Base-by-base conservation (phyloP, 2,797 vertebrate species). In the Coranthus polyacanthus region DNA sequence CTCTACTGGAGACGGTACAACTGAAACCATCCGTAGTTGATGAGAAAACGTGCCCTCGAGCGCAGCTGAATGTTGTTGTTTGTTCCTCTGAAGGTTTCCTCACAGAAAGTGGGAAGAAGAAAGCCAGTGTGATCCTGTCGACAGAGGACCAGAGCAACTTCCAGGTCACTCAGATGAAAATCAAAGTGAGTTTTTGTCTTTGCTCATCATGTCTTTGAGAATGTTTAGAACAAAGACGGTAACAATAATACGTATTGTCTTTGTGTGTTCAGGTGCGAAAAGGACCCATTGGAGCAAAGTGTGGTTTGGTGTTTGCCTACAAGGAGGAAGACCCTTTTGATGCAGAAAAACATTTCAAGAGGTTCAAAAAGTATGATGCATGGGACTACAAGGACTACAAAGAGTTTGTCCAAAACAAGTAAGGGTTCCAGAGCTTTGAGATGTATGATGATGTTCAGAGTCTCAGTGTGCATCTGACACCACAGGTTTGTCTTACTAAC, bases 111-210 rank as follows among this genome's bases (percentile, higher is more conserved):
- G 96, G 97, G 61, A 96, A 93, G 81, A 98, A 92, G 69, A 95
- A 92, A 87, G 97, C 97, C 78, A 97, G 96, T 16, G 91, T 97
- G 70, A 98, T 99, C 85, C 93, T 99, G 80, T 98, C 97, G 2
- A 94, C 96, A 13, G 96, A 96, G 78, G 93, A 94, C 34, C 97
- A 98, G 78, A 95, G 94, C 66, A 92, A 94, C 71, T 97, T 99
- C 90, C 97, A 98, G 89, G 95, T 98, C 88, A 99, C 97, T 22
- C 96, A 98, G 81, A 96, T 99, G 83, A 95, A 96, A 88, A 93
- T 99, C 87, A 98, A 96, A 94, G 98, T 98, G 86, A 89, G 93
- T 68, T 4, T 18, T 11, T 2, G 1, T 2, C 39, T 58, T 3
- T 54, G 55, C 69, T 66, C 15, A 15, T 12, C 8, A 0, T 61